A percentile compares a stretch with the other conserved stretches of the same genome.
These are phyloP conservation scores for Lissonota sp. DNA, from an alignment of 2,888 invertebrate species.

Conservation along the genomic window DNA sequence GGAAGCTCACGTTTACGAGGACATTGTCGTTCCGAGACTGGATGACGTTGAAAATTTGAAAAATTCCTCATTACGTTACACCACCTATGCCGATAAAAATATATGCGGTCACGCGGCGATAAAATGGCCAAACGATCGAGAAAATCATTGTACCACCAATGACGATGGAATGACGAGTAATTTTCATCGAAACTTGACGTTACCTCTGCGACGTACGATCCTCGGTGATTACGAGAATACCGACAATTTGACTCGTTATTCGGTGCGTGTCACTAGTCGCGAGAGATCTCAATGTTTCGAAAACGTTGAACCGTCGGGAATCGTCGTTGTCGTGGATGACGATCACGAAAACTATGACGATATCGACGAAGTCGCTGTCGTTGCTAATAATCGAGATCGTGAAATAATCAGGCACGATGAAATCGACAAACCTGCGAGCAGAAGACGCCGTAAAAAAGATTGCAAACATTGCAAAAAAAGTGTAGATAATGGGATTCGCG, in stretches of 20 bases:
- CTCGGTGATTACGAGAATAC: constrained; percentile 25
- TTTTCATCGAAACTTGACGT: constrained; percentile 77
- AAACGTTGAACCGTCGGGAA: constrained; percentile 1
- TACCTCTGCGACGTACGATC: constrained; percentile 73
- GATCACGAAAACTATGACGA: constrained; percentile 29
- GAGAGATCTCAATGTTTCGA: constrained; percentile 64
- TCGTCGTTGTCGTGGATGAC: constrained; percentile 23
- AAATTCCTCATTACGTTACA: no score
- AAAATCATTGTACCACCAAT: background rate
- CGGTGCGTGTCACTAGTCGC: constrained; percentile 75
- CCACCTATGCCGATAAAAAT: constrained; percentile 8
- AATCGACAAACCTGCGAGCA: constrained; percentile 38
- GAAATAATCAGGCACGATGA: background rate
- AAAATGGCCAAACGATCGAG: constrained; percentile 2
- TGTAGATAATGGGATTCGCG: constrained; percentile 29
- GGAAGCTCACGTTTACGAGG: constrained; percentile 80
- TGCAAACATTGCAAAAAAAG: constrained; percentile 79
- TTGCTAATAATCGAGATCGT: background rate
- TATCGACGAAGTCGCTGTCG: constrained; percentile 21
- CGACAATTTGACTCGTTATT: constrained; percentile 69
- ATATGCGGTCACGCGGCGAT: constrained; percentile 18
- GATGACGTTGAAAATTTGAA: constrained; percentile 2
- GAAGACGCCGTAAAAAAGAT: constrained; percentile 78
- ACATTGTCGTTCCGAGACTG: constrained; percentile 69
- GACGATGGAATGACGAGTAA: background rate